Evolutionary conservation across 2,113 vertebrate species (phyloP), one percentile per base, ranked within the genome.

Genomic region (Sylvilagus bachmani): DNA sequence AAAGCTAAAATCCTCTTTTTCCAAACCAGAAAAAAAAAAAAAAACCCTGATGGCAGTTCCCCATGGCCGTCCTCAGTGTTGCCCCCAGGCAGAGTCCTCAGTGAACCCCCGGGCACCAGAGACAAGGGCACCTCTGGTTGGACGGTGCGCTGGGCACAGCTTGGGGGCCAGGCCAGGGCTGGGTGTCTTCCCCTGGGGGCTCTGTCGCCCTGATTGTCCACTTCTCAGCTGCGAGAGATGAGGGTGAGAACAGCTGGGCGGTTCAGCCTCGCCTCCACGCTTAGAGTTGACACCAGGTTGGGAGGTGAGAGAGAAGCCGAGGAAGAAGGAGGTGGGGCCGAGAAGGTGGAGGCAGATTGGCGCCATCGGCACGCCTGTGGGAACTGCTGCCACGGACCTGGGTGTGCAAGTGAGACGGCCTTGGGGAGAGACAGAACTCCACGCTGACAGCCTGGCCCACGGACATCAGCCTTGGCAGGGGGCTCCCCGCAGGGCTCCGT

Each of bases 401-500:
- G 58, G 11, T 2, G 66, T 71, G 58, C 84, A 11, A 29, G 71
- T 3, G 6, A 10, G 51, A 1, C 0, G 38, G 44, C 92, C 71
- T 73, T 78, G 67, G 93, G 22, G 89, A 82, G 71, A 83, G 10
- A 25, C 16, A 27, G 0, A 55, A 51, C 22, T 51, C 95, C 92
- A 10, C 7, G 69, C 71, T 1, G 94, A 33, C 79, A 38, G 84
- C n/a, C 0, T 10, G n/a, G 78, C 25, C 31, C 70, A 7, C 6
- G 51, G 29, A 0, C 0, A 27, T 89, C 81, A 53, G 64, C 80
- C 49, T 19, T 61, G 97, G 95, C 88, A 91, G 90, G 55, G 74
- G 71, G 61, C 25, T n/a, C 31, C 66, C 5, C 16, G 58, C 85
- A 51, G 33, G 55, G 79, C 71, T 97, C 88, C 96, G 97, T 80